Evolutionary conservation across 2,888 invertebrate genomes (phyloP).

Genomic region (Chelonus formosanus): DNA sequence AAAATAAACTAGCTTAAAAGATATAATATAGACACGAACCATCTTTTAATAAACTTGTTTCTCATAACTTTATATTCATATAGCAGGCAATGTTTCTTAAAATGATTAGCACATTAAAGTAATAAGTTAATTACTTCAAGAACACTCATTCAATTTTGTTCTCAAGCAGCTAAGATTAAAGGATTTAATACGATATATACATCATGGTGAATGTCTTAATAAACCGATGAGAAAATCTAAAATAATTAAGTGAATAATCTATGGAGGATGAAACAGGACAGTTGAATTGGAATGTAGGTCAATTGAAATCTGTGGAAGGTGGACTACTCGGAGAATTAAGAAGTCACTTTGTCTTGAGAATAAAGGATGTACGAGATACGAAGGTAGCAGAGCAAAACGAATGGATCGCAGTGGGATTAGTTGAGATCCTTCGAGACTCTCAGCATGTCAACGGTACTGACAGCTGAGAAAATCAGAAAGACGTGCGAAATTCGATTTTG

Average conservation of each 20-base stretch:
- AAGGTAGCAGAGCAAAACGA: slow-evolving; percentile 40
- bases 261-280: no score
- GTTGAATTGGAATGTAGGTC: background rate
- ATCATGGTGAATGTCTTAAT: background rate
- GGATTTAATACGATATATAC: background rate
- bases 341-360: slow-evolving; percentile 12
- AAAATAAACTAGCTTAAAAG: slow-evolving; percentile 28
- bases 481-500: slow-evolving; percentile 30
- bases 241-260: background rate
- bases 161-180: background rate
- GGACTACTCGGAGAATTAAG: slow-evolving; percentile 1
- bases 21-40: slow-evolving; percentile 13
- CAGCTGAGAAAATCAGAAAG: slow-evolving; percentile 32
- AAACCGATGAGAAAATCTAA: background rate
- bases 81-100: slow-evolving; percentile 13
- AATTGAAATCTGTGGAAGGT: slow-evolving; percentile 12
- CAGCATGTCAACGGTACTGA: slow-evolving; percentile 30
- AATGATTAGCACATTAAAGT: slow-evolving; percentile 15
- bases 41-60: slow-evolving; percentile 34
- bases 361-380: background rate
- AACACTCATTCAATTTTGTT: slow-evolving; percentile 10
- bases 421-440: slow-evolving; percentile 31
- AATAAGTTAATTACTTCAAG: slow-evolving; percentile 20
- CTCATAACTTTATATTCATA: slow-evolving; percentile 3
- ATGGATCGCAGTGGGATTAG: slow-evolving; percentile 46